Evolutionary conservation across 2,888 invertebrate species (phyloP), one percentile per base, ranked within the genome.

Genomic region (Acrocyrtus sp.): DNA sequence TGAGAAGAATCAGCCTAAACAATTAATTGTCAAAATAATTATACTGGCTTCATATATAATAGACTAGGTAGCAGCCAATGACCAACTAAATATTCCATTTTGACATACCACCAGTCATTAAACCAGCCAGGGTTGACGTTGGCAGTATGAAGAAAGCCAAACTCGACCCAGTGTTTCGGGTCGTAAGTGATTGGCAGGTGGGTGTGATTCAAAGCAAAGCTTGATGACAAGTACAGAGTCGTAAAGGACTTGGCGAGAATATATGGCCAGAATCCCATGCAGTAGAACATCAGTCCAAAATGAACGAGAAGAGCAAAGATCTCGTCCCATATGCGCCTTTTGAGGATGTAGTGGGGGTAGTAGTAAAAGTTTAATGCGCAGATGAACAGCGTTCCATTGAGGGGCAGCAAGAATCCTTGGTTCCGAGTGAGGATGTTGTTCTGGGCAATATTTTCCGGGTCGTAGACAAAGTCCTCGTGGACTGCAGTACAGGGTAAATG

Each of bases 281-380:
- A 54, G 34, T 19, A 60, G 48, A 39, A 73, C 1, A 62, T 62
- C 22, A 67, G 12, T 1, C 29, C 54, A 43, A 67, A 73, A 27
- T 73, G 73, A 6, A 47, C 26, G 10, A 54, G 27, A 2, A 73
- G 66, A 19, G 73, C 60, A 26, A 67, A 39, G 27, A 56, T 26
- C 22, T 73, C 67, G 29, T 67, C 41, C 66, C 67, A 73, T 1
- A 61, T 54, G n/a, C 73, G 54, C 6, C 67, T 53, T 43, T 73
- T 73, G 56, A 73, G 50, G 24, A 73, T 73, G 67, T 73, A 73
- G 56, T 73, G 66, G 27, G 73, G 73, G 34, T 73, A 67, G 66
- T 67, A 73, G 67, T 73, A 73, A 58, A 72, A 72, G 66, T 72
- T 72, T 43, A 72, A 66, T 21, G 72, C 72, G 51, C 72, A 72